Evolutionary conservation across 2,113 vertebrate species (phyloP).

Genomic region (Diphyllodes magnificus): DNA sequence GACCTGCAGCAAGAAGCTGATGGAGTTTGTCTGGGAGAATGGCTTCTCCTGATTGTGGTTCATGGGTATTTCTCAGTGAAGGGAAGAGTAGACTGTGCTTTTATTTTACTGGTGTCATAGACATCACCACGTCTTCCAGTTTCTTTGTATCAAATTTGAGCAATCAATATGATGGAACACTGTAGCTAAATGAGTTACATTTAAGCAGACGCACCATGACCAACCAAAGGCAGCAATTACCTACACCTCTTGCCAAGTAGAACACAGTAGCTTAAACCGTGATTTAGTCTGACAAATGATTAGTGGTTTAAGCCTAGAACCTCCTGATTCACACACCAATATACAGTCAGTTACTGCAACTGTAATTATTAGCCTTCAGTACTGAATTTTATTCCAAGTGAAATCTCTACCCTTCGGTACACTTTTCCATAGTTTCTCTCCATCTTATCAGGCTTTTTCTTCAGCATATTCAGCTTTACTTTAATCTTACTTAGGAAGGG

Average conservation of each 20-base stretch:
- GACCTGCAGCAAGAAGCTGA: slow-evolving; percentile 65
- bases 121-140: neutral
- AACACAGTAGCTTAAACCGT: neutral
- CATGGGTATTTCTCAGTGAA: neutral
- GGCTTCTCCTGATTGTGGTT: slow-evolving; percentile 44
- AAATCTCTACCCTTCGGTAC: neutral
- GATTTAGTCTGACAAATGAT: slow-evolving; percentile 29
- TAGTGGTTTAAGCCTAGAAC: neutral
- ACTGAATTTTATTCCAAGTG: neutral
- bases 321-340: neutral
- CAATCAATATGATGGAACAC: neutral
- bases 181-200: neutral
- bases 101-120: neutral
- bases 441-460: neutral
- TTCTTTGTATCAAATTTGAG: neutral
- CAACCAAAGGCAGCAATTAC: neutral
- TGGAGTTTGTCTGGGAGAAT: slow-evolving; percentile 71
- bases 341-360: neutral
- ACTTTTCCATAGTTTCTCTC: neutral
- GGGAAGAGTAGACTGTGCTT: neutral
- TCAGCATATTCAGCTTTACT: neutral
- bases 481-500: neutral
- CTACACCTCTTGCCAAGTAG: neutral
- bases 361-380: neutral
- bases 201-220: neutral